Conservation (phyloP, 1,140 invertebrate genomes). For the Caerostris extrusa region DNA sequence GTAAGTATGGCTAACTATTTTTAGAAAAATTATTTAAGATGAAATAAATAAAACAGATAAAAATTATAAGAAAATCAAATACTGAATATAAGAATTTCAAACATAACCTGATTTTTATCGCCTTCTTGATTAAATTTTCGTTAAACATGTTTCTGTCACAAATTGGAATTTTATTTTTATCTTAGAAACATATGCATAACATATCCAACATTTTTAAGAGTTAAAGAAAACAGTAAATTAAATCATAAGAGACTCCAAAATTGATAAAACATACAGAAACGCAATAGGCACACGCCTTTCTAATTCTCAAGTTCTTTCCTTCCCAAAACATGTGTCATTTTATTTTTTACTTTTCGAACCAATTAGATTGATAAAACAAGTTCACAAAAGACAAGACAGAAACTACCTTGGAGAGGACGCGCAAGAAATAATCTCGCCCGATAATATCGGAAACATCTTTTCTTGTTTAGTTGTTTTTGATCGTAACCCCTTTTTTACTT, state of each 20-base stretch:
- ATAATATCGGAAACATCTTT: slow-evolving; percentile 34
- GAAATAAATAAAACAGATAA: too few species aligned
- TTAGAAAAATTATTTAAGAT: too few species aligned
- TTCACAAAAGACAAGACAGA: not conserved
- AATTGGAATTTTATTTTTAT: too few species aligned
- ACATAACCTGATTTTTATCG: too few species aligned
- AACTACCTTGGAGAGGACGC: not conserved
- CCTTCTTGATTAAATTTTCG: too few species aligned
- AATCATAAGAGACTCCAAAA: not conserved
- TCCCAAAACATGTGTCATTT: not conserved
- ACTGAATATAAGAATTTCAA: too few species aligned
- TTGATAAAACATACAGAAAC: not conserved
- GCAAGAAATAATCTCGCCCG: slow-evolving; percentile 17
- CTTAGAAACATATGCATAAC: too few species aligned
- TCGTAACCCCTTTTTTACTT: not conserved
- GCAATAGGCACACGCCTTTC: not conserved
- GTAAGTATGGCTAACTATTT: too few species aligned
- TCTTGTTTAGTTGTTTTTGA: slow-evolving; percentile 36
- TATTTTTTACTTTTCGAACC: slow-evolving; percentile 4
- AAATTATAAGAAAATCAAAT: too few species aligned
- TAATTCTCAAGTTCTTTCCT: not conserved
- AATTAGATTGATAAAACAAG: slow-evolving; percentile 37
- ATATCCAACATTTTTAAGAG: too few species aligned
- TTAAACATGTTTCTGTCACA: too few species aligned
- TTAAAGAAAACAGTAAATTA: too few species aligned